These are phyloP conservation scores for Catalaphyllia jardinei DNA, from an alignment of 64 coral and sea anemone genomes.

Conservation along the genomic window DNA sequence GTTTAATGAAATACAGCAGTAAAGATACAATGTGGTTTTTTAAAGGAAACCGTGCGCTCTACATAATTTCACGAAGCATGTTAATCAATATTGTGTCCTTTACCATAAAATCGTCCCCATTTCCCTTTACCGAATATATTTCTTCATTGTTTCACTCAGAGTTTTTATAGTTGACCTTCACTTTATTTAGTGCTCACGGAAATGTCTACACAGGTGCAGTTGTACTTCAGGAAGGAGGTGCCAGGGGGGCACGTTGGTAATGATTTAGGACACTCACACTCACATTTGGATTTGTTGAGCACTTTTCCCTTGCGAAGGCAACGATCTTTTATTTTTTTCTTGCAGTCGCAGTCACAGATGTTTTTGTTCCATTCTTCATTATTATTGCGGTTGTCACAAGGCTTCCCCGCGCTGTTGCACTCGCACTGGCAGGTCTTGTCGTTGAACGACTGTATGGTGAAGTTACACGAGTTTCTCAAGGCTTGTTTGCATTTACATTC, in stretches of 20 bases:
- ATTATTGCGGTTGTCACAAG: background rate
- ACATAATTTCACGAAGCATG: no score
- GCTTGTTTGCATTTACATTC: background rate
- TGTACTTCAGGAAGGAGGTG: background rate
- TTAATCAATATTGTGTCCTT: no score
- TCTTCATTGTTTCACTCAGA: background rate
- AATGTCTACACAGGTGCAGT: constrained; percentile 24
- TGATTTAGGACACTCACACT: background rate
- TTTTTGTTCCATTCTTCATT: background rate
- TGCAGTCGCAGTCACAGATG: constrained; percentile 8
- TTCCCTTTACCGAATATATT: background rate
- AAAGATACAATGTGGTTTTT: no score
- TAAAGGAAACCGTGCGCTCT: no score
- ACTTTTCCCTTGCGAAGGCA: background rate
- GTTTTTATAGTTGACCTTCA: background rate
- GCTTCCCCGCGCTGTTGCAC: background rate
- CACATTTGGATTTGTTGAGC: background rate
- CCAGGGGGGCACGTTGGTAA: background rate
- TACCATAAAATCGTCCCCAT: background rate
- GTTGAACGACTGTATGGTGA: background rate
- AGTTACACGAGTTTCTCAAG: background rate
- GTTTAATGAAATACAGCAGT: no score
- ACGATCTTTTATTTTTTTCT: background rate
- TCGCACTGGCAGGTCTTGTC: background rate
- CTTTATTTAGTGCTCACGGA: background rate